A percentile compares a stretch with the other conserved stretches of the same genome.
phyloP scores from a whole-genome alignment of 2,797 vertebrate genomes.

The Morus bassanus region DNA sequence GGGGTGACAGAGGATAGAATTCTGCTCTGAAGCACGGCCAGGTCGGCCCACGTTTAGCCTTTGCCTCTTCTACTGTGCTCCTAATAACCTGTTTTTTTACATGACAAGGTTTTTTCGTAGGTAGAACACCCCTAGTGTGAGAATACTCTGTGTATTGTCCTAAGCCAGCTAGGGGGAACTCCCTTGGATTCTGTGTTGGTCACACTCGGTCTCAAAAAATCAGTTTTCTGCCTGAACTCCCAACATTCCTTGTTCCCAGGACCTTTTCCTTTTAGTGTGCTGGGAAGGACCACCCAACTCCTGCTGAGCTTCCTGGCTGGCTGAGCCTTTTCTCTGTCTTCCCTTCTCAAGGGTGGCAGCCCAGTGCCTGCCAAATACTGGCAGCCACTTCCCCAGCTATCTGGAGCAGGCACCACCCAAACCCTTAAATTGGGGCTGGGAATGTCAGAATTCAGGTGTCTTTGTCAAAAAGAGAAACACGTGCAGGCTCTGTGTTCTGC shows the following conservation, averaged over 20 bases:
- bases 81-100: accelerated
- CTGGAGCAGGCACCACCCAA: background rate
- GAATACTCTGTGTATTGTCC: background rate
- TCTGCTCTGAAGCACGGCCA: background rate
- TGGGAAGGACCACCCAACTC: background rate
- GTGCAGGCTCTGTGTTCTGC: background rate
- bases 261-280: background rate
- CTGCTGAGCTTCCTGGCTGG: background rate
- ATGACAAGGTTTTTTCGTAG: background rate
- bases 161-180: background rate
- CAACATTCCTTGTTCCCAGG: background rate
- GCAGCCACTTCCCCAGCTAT: background rate
- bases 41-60: too few species aligned
- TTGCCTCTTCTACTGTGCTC: background rate
- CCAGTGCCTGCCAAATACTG: background rate
- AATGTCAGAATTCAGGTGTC: background rate
- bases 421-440: background rate
- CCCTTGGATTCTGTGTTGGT: background rate
- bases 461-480: background rate
- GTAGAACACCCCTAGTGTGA: too few species aligned
- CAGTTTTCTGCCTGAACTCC: background rate
- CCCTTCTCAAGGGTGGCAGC: background rate
- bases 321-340: background rate
- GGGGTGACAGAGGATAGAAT: too few species aligned
- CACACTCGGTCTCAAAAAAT: background rate